Percentiles rank a stretch among this genome's conserved stretches.
phyloP scores from a whole-genome alignment of 2,113 vertebrate species.

The Pitta sordida region DNA sequence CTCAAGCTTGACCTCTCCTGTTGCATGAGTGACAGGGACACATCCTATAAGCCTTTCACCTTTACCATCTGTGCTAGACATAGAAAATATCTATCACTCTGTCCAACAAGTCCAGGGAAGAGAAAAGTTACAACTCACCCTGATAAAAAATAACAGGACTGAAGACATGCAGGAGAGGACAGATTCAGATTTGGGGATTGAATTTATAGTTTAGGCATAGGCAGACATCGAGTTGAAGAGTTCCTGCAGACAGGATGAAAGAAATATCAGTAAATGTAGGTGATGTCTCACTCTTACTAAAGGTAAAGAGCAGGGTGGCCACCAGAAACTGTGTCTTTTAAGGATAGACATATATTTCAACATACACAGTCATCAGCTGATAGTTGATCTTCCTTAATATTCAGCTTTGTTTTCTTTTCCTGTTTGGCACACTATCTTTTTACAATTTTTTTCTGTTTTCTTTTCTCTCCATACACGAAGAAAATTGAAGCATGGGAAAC shows the following conservation, averaged over 20 bases:
- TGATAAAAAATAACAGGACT: neutral
- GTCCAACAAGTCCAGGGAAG: neutral
- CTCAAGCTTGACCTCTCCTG: neutral
- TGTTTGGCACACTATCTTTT: neutral
- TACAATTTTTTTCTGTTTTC: neutral
- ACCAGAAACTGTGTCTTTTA: neutral
- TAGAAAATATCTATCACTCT: neutral
- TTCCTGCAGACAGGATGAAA: neutral
- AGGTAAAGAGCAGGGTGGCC: neutral
- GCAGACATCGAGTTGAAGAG: neutral
- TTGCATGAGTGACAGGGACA: neutral
- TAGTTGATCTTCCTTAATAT: neutral
- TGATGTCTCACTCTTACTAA: neutral
- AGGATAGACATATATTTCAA: neutral
- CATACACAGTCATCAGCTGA: neutral
- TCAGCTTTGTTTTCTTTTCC: neutral
- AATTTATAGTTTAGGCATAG: neutral
- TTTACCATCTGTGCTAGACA: neutral
- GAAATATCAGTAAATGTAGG: rapidly evolving
- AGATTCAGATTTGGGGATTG: neutral
- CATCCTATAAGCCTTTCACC: neutral
- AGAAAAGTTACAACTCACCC: neutral
- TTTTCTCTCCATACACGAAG: neutral
- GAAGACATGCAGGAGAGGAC: neutral
- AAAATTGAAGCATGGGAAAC: neutral